These are phyloP conservation scores for Siniperca obscura DNA, from an alignment of 2,797 vertebrate species.

Conservation along the genomic window DNA sequence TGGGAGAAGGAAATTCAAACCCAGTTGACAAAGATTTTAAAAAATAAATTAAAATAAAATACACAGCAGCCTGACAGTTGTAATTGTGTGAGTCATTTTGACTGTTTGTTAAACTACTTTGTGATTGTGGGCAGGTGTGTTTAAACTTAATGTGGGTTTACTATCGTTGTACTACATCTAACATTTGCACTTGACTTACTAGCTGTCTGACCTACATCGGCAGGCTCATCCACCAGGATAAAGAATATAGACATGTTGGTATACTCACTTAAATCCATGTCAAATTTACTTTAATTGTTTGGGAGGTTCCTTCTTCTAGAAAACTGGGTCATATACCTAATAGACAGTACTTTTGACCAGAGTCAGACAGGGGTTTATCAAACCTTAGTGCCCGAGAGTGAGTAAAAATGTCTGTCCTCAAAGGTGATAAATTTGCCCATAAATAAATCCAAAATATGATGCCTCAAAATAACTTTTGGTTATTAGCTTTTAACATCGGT, in stretches of 20 bases:
- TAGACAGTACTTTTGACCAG: neutral
- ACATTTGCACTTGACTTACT: neutral
- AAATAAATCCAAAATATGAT: neutral
- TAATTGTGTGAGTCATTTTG: neutral
- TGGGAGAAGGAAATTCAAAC: slow-evolving; percentile 7
- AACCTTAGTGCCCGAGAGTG: neutral
- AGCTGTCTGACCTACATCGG: slow-evolving; percentile 40
- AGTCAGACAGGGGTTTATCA: neutral
- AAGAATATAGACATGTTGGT: slow-evolving; percentile 45
- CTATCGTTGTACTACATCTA: neutral
- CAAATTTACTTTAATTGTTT: slow-evolving; percentile 43
- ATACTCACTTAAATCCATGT: slow-evolving; percentile 51
- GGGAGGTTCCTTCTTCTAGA: slow-evolving; percentile 11
- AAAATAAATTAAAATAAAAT: neutral
- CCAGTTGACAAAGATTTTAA: neutral
- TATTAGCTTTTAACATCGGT: neutral
- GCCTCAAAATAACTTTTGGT: neutral
- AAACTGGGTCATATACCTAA: slow-evolving; percentile 32
- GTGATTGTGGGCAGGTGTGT: neutral
- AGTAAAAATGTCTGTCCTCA: neutral
- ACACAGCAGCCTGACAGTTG: neutral
- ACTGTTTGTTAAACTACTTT: neutral
- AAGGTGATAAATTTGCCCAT: neutral
- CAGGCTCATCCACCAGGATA: slow-evolving; percentile 45
- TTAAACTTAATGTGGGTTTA: neutral